Base-by-base conservation (phyloP, 37 sponge, comb jelly and placozoan species). In the Corticium candelabrum region DNA sequence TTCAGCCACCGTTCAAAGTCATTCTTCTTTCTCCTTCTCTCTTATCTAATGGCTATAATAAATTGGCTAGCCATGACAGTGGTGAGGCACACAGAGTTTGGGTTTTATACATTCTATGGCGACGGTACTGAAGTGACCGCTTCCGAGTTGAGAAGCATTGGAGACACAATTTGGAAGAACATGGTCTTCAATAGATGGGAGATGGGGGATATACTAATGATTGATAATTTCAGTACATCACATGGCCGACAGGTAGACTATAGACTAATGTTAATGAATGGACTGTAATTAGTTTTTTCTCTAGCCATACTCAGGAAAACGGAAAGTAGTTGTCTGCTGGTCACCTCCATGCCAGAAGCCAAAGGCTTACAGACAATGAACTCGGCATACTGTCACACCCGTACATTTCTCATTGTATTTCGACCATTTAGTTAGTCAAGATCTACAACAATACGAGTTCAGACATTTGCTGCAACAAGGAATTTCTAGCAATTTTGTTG, bases 161-260 rank as follows among this genome's bases (percentile, higher is more conserved):
- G 79, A 39, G 84, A 86, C 37, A 77, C 84, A 37, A 76, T 81
- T 56, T 81, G 84, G 82, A 76, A 70, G 75, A 86, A 86, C 77
- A 74, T 84, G 85, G 84, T 86, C n/a, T 86, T 86, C 79, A 80
- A 83, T 72, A 81, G 84, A 67, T 90, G 90, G 90, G 11, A 83
- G 72, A 67, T 82, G 36, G 90, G 90, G 11, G 90, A 90, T 68
- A 37, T 86, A 3, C 37, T 90, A 15, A 81, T 90, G 82, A 84
- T 90, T 3, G 90, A 90, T 43, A 90, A 90, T 75, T 90, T 78
- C 33, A 34, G 84, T 0, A 74, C 86, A 0, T 86, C 90, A 56
- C 90, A 90, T 38, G 90, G 86, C 67, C 68, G 90, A 41, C 88
- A 88, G 84, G 88, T 87, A 76, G 1, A 34, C 5, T 32, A 32